A percentile compares a stretch with the other conserved stretches of the same genome.
These are phyloP conservation scores for Panthera tigris DNA, from an alignment of 2,113 vertebrate genomes.

Conservation along the genomic window DNA sequence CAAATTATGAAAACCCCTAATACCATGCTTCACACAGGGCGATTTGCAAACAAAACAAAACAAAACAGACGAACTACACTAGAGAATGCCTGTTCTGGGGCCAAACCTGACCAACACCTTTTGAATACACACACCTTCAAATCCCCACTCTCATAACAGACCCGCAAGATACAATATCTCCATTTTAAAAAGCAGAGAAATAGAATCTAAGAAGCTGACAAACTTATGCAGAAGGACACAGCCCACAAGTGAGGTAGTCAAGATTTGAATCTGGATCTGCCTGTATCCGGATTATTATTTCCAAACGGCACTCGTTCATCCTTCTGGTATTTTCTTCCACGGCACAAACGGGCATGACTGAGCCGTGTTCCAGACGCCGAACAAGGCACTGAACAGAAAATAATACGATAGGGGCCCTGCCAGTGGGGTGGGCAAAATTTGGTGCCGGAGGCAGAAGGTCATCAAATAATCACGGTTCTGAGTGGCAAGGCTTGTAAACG, in stretches of 20 bases:
- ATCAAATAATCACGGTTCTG: neutral
- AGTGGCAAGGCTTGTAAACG: neutral
- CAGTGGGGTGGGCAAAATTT: neutral
- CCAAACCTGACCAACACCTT: neutral
- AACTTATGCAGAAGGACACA: neutral
- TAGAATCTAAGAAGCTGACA: neutral
- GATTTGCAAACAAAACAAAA: neutral
- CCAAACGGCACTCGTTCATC: neutral
- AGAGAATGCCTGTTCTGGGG: neutral
- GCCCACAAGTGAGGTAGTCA: neutral
- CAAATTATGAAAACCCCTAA: neutral
- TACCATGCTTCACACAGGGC: neutral
- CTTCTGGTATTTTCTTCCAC: neutral
- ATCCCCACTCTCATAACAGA: neutral
- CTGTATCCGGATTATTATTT: neutral
- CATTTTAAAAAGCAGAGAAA: neutral
- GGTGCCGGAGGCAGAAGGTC: neutral
- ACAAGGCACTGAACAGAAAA: neutral
- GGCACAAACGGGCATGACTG: neutral
- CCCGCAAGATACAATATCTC: neutral
- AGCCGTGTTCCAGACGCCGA: neutral
- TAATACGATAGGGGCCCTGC: neutral
- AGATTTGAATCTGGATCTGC: neutral
- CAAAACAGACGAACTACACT: neutral
- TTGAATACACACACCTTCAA: neutral